Conservation (phyloP, 2,888 invertebrate species). For the Drosophila paracracens region DNA sequence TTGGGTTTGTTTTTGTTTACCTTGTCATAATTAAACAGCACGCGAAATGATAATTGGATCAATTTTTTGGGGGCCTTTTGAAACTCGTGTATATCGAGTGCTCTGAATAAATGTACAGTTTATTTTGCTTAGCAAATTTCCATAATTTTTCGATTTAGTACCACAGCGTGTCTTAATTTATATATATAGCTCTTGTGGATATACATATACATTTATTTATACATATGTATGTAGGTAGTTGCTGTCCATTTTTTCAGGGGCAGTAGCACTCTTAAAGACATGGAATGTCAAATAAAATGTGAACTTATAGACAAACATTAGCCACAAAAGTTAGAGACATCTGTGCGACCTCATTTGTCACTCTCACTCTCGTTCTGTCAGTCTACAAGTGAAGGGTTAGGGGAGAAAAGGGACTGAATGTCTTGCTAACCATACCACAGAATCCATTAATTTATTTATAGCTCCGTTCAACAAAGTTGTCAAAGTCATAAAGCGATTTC, state of each 20-base stretch:
- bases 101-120: neutral
- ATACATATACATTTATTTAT: neutral
- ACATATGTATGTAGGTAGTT: slow-evolving; percentile 11
- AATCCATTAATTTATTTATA: slow-evolving; percentile 68
- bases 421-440: slow-evolving; percentile 28
- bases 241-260: slow-evolving; percentile 50
- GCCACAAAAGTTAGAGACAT: slow-evolving; percentile 47
- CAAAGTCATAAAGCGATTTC: slow-evolving; percentile 41
- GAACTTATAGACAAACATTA: slow-evolving; percentile 55
- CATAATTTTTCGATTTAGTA: slow-evolving; percentile 35
- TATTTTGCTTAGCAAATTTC: slow-evolving; percentile 20
- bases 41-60: slow-evolving; percentile 23
- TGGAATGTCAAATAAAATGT: slow-evolving; percentile 71
- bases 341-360: slow-evolving; percentile 20
- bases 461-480: slow-evolving; percentile 47
- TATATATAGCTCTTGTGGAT: slow-evolving; percentile 32
- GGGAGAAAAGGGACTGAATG: neutral
- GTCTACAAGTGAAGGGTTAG: neutral
- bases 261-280: slow-evolving; percentile 43
- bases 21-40: neutral
- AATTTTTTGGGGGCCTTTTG: neutral
- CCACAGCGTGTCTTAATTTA: slow-evolving; percentile 50
- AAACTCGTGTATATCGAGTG: neutral
- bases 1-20: slow-evolving; percentile 44
- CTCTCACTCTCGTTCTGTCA: neutral